These are phyloP conservation scores for Aplidium turbinatum DNA, from an alignment of 23 tunicate species.

Conservation along the genomic window DNA sequence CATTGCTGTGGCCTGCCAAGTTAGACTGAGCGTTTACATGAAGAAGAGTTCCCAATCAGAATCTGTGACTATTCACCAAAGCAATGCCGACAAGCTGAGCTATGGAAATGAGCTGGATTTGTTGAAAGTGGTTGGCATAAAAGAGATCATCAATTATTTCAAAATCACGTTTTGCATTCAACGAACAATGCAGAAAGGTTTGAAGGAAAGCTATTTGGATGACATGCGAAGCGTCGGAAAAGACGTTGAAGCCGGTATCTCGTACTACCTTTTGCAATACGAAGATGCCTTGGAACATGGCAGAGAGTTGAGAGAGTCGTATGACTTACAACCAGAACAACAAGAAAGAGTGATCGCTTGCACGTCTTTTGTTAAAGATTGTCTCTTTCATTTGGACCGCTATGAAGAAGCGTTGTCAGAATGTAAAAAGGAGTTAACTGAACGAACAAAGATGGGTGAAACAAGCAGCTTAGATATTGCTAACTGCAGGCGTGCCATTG, in stretches of 20 bases:
- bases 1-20: conserved; percentile 38
- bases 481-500: conserved; percentile 2
- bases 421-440: not conserved
- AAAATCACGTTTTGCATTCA: conserved; percentile 34
- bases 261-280: conserved; percentile 14
- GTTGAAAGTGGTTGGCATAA: not conserved
- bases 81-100: not conserved
- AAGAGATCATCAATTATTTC: conserved; percentile 1
- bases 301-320: not conserved
- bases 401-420: conserved; percentile 10
- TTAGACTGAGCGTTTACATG: conserved; percentile 30
- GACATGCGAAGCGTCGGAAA: conserved; percentile 25
- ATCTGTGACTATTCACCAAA: not conserved
- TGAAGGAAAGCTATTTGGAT: not conserved
- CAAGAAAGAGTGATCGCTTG: conserved; percentile 2
- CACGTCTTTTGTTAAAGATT: conserved; percentile 28
- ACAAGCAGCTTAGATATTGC: not conserved
- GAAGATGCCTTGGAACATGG: conserved; percentile 1
- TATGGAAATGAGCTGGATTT: conserved; percentile 5
- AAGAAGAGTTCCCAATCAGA: conserved; percentile 28
- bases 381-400: conserved; percentile 3
- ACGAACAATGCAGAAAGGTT: conserved; percentile 1
- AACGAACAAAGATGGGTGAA: not conserved
- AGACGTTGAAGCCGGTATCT: conserved; percentile 9
- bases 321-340: not conserved